Base-by-base conservation (phyloP, 2,888 invertebrate genomes). In the Andrena haemorrhoa region DNA sequence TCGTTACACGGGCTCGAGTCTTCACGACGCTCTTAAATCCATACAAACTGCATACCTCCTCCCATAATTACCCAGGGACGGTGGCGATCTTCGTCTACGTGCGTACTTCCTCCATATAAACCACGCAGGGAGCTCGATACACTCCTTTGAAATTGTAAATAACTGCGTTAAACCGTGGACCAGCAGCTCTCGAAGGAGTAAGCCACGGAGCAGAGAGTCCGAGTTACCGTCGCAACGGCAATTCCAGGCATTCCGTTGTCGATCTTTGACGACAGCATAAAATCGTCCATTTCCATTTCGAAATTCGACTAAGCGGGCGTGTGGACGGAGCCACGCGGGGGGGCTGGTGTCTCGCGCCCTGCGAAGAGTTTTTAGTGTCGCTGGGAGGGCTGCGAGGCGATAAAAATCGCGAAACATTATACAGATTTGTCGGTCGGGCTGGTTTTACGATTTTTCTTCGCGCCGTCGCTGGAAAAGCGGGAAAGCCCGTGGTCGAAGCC, bases 391-490 rank as follows among this genome's bases (percentile, higher is more conserved):
- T 29, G 83, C 73, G 64, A 87, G 88, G 89, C 91, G 92, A 92
- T 93, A 93, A 93, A 93, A 92, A 92, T 93, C 92, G 93, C 91
- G 89, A 90, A 90, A 92, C 93, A 92, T 93, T 93, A 93, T 93
- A 92, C 93, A 93, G 93, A 93, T 93, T 93, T 93, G 93, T 93
- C 93, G 92, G 91, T 91, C 91, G 92, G 91, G 89, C 91, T 93
- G 92, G 82, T 93, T 93, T 93, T 93, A 93, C 92, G 93, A 92
- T 93, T 92, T 93, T 93, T 91, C 92, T 90, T 86, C 91, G 84
- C 88, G 89, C 85, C 88, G 89, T 84, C 86, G 82, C 58, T 75
- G 64, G 83, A 78, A 78, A 83, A 81, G 58, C 82, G 41, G n/a
- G 69, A 60, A 60, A 56, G 16, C 41, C 72, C 35, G 16, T 47